Evolutionary conservation across 2,113 vertebrate genomes (phyloP).

Genomic region (Thunnus maccoyii): DNA sequence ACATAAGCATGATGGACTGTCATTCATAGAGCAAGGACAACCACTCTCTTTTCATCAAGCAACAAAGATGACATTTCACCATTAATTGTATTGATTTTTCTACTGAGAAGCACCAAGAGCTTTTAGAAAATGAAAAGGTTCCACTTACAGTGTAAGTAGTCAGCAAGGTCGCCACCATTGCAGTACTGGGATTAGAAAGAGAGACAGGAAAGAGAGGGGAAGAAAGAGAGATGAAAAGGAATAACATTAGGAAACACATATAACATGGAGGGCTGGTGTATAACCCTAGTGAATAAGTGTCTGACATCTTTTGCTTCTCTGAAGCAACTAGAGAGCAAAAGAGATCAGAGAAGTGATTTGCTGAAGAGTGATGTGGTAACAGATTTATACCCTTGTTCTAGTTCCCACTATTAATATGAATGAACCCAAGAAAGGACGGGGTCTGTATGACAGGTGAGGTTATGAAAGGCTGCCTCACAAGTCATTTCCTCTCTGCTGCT

Average conservation of each 20-base stretch:
- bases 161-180: conserved; percentile 97
- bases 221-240: conserved; percentile 38
- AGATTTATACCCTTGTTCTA: conserved; percentile 18
- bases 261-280: conserved; percentile 8
- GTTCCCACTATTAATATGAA: conserved; percentile 38
- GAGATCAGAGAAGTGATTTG: conserved; percentile 55
- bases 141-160: conserved; percentile 97
- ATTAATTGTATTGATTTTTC: background rate
- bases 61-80: conserved; percentile 20
- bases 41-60: background rate
- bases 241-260: conserved; percentile 41
- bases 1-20: background rate
- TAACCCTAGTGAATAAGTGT: conserved; percentile 27
- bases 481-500: conserved; percentile 10
- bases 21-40: background rate
- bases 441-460: conserved; percentile 18
- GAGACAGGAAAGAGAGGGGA: conserved; percentile 10
- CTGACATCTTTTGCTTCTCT: conserved; percentile 15
- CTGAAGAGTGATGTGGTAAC: conserved; percentile 21
- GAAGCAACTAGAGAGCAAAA: conserved; percentile 15
- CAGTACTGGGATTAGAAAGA: conserved; percentile 89
- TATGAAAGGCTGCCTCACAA: conserved; percentile 30
- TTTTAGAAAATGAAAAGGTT: conserved; percentile 27
- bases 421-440: conserved; percentile 10
- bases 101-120: background rate